Percentiles rank a stretch among this genome's conserved stretches.
phyloP scores from a whole-genome alignment of 1,140 invertebrate species.

The Helicoverpa zea region DNA sequence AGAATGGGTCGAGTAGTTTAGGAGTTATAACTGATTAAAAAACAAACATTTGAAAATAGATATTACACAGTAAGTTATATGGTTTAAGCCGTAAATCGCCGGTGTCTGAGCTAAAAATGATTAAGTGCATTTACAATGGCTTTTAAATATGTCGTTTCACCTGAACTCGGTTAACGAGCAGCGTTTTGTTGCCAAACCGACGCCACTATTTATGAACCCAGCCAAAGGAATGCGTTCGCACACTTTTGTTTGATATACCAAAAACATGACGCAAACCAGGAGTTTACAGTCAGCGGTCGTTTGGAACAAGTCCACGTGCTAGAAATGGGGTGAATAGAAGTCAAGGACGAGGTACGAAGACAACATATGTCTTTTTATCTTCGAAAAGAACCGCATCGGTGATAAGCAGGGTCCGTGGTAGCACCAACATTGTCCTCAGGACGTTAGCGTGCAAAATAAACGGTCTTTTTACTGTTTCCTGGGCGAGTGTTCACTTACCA shows the following conservation, averaged over 20 bases:
- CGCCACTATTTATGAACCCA: constrained; percentile 1
- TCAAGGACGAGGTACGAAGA: background rate
- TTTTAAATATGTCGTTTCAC: constrained; percentile 40
- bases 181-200: constrained; percentile 27
- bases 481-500: too few species aligned
- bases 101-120: constrained; percentile 25
- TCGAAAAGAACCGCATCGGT: too few species aligned
- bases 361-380: too few species aligned
- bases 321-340: background rate
- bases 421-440: too few species aligned
- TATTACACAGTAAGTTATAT: background rate
- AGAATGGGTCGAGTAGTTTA: background rate
- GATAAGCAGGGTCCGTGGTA: too few species aligned
- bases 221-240: background rate
- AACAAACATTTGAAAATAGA: background rate
- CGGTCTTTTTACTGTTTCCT: too few species aligned
- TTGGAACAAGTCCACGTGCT: constrained; percentile 1
- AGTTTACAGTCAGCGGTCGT: background rate
- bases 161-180: constrained; percentile 28
- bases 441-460: too few species aligned
- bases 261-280: constrained; percentile 25
- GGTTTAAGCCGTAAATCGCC: background rate
- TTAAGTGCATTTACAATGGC: constrained; percentile 30
- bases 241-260: constrained; percentile 20
- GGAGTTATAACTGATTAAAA: background rate